A percentile compares a stretch with the other conserved stretches of the same genome.
phyloP scores from a whole-genome alignment of 1,140 invertebrate genomes.

The Daktulosphaira vitifoliae region DNA sequence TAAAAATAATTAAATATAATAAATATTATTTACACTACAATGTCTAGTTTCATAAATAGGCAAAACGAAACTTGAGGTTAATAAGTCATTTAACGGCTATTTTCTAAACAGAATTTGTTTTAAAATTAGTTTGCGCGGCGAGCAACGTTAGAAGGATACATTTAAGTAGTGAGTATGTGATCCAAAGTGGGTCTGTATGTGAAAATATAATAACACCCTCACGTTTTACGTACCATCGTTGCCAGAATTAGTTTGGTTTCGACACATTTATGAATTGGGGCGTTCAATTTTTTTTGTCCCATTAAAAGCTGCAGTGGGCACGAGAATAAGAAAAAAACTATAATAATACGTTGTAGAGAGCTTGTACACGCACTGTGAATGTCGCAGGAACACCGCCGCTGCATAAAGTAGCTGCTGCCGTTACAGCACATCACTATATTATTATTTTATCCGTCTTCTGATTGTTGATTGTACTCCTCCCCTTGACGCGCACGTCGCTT shows the following conservation, averaged over 20 bases:
- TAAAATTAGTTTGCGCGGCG: no score
- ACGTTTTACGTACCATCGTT: not conserved
- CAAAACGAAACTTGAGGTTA: no score
- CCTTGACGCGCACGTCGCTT: not conserved
- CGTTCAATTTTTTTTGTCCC: constrained; percentile 1
- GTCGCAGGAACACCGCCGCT: not conserved
- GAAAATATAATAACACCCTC: constrained; percentile 1
- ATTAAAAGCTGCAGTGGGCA: constrained; percentile 21
- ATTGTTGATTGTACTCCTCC: constrained; percentile 21
- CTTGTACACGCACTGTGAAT: not conserved
- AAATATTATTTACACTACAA: no score
- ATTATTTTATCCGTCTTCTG: constrained; percentile 11
- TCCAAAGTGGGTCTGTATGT: no score
- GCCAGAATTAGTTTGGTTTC: constrained; percentile 23
- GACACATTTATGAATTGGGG: constrained; percentile 14
- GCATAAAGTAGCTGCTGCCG: not conserved
- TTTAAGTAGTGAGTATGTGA: no score
- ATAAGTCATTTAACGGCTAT: no score
- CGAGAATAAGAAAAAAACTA: not conserved
- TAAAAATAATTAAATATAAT: no score
- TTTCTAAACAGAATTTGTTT: no score
- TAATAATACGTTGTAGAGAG: constrained; percentile 24
- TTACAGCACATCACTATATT: not conserved
- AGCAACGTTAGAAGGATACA: no score
- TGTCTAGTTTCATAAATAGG: no score